Evolutionary conservation across 2,113 vertebrate species (phyloP).

Genomic region (Seriola aureovittata): DNA sequence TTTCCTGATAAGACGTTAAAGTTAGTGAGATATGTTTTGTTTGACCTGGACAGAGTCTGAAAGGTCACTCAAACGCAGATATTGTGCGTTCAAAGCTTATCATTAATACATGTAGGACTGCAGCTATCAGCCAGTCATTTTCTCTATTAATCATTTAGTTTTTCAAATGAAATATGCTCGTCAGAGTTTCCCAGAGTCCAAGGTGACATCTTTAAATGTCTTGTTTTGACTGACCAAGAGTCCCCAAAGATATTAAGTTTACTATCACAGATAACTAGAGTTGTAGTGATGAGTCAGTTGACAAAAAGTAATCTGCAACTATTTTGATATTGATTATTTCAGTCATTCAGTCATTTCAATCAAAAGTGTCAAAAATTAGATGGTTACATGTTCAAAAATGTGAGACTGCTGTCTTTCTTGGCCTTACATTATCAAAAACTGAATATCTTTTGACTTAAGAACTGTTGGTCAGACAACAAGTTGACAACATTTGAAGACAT

Average conservation of each 20-base stretch:
- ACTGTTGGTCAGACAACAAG: too few species aligned
- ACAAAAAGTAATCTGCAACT: too few species aligned
- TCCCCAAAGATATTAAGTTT: neutral
- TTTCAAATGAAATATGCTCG: neutral
- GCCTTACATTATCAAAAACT: too few species aligned
- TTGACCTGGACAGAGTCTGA: slow-evolving; percentile 40
- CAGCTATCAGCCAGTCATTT: too few species aligned
- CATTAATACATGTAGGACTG: neutral
- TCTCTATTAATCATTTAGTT: neutral
- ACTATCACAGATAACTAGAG: neutral
- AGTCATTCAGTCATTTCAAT: too few species aligned
- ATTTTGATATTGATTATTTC: too few species aligned
- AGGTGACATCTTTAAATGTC: neutral
- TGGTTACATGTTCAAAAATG: too few species aligned
- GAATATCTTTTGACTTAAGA: too few species aligned
- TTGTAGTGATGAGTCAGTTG: too few species aligned
- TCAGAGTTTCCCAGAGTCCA: neutral
- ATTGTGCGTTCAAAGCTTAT: neutral
- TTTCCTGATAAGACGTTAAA: slow-evolving; percentile 49
- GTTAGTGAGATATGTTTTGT: slow-evolving; percentile 1
- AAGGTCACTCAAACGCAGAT: neutral
- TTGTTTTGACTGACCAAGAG: neutral
- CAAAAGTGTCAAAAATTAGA: too few species aligned
- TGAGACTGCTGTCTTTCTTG: too few species aligned
- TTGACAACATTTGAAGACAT: neutral